phyloP scores from a whole-genome alignment of 2,888 invertebrate species.

The Andrena bucephala region DNA sequence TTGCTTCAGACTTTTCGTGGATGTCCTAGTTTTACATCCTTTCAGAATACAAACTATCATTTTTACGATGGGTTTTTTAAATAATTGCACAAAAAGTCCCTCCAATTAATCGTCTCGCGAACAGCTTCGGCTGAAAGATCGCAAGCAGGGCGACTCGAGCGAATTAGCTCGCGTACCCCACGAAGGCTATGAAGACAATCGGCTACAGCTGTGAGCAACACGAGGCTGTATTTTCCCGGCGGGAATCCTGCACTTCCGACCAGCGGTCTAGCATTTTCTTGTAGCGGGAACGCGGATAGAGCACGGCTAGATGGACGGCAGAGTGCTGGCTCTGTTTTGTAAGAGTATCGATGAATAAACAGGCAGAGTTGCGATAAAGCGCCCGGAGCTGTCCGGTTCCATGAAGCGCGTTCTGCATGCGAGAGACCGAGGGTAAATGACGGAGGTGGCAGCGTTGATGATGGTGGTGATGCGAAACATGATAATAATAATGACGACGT shows the following conservation, averaged over 20 bases:
- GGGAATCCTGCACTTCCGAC: constrained; percentile 26
- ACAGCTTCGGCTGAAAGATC: too few species aligned
- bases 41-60: too few species aligned
- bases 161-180: not conserved
- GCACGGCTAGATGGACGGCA: constrained; percentile 6
- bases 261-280: constrained; percentile 21
- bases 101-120: too few species aligned
- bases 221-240: constrained; percentile 12
- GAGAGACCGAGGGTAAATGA: constrained; percentile 67
- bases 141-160: not conserved
- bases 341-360: constrained; percentile 69
- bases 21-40: too few species aligned
- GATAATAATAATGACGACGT: constrained; percentile 73
- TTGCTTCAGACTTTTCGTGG: too few species aligned
- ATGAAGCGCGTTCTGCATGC: constrained; percentile 64
- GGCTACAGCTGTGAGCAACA: not conserved
- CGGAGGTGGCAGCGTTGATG: constrained; percentile 73
- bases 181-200: too few species aligned
- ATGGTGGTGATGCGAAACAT: constrained; percentile 71
- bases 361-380: constrained; percentile 69
- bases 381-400: constrained; percentile 62
- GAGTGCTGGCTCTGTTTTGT: constrained; percentile 47
- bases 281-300: constrained; percentile 33
- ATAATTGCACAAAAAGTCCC: too few species aligned
- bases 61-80: too few species aligned